Conservation (phyloP, 2,113 vertebrate genomes). For the Siniperca knerii region DNA sequence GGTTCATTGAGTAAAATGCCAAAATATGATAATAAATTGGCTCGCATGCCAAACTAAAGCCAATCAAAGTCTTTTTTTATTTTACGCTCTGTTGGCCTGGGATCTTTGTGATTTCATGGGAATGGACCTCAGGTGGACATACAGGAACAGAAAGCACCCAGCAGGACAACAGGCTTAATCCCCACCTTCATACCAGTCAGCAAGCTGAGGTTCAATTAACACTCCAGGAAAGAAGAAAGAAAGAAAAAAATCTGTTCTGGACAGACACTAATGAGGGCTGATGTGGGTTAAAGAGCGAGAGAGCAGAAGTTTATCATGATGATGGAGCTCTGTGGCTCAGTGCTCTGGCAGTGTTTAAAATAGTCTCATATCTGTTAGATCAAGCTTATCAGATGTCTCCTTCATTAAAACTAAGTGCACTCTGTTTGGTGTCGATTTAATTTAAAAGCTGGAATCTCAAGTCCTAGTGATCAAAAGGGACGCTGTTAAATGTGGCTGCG, state of each 20-base stretch:
- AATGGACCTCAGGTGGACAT: slow-evolving; percentile 48
- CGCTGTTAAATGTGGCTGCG: slow-evolving; percentile 53
- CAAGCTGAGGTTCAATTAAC: slow-evolving; percentile 57
- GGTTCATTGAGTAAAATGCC: neutral
- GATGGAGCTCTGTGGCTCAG: neutral
- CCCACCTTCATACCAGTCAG: slow-evolving; percentile 54
- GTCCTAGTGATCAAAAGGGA: slow-evolving; percentile 65
- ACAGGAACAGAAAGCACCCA: slow-evolving; percentile 49
- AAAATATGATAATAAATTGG: neutral
- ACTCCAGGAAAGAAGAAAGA: slow-evolving; percentile 39
- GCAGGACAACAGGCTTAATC: slow-evolving; percentile 65
- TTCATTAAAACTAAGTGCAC: slow-evolving; percentile 62
- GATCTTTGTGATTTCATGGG: slow-evolving; percentile 48
- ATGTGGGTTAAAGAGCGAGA: slow-evolving; percentile 56
- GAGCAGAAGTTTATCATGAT: slow-evolving; percentile 45
- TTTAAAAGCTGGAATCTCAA: slow-evolving; percentile 61
- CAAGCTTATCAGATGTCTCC: slow-evolving; percentile 62
- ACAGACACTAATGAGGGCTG: slow-evolving; percentile 41
- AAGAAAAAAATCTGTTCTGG: slow-evolving; percentile 14
- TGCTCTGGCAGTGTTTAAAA: slow-evolving; percentile 20
- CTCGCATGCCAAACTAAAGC: neutral
- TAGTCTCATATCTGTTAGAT: slow-evolving; percentile 39
- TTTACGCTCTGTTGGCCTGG: slow-evolving; percentile 4
- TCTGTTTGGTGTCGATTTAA: slow-evolving; percentile 63
- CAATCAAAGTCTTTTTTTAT: neutral